phyloP scores from a whole-genome alignment of 2,888 invertebrate genomes.

The Drosophila anomelani region DNA sequence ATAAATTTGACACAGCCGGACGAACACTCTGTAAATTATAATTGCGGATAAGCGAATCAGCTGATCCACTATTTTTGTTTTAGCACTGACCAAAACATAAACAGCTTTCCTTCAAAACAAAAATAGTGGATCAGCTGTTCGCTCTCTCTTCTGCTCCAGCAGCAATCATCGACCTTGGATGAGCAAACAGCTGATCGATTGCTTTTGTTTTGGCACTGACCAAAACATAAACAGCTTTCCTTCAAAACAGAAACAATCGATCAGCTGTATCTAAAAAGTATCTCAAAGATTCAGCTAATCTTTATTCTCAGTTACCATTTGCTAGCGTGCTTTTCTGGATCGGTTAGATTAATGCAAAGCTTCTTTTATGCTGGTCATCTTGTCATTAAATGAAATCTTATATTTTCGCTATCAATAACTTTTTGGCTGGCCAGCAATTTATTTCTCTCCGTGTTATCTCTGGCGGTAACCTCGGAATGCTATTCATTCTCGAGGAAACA shows the following conservation, averaged over 20 bases:
- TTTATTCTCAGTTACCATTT: too few relatives aligned
- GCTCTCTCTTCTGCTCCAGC: too few relatives aligned
- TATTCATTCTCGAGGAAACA: constrained; percentile 6
- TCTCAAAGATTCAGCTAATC: background rate
- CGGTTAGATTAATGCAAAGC: background rate
- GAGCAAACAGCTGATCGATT: too few relatives aligned
- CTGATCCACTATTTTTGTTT: too few relatives aligned
- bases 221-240: too few relatives aligned
- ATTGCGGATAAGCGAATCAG: too few relatives aligned
- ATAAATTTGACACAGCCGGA: constrained; percentile 70
- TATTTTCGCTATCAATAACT: background rate
- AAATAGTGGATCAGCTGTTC: too few relatives aligned
- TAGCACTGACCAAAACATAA: too few relatives aligned
- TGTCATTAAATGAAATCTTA: background rate
- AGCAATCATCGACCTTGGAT: too few relatives aligned
- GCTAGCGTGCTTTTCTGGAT: background rate
- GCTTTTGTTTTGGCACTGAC: too few relatives aligned
- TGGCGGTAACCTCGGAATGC: constrained; percentile 30
- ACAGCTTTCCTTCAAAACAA: too few relatives aligned
- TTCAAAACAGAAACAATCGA: too few relatives aligned
- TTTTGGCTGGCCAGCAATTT: background rate
- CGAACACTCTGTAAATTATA: constrained; percentile 9
- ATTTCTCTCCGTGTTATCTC: constrained; percentile 2
- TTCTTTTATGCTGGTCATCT: constrained; percentile 56
- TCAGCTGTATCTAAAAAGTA: background rate